Percentiles rank a stretch among this genome's conserved stretches.
phyloP scores from a whole-genome alignment of 1,140 invertebrate species.

The Gerris buenoi region DNA sequence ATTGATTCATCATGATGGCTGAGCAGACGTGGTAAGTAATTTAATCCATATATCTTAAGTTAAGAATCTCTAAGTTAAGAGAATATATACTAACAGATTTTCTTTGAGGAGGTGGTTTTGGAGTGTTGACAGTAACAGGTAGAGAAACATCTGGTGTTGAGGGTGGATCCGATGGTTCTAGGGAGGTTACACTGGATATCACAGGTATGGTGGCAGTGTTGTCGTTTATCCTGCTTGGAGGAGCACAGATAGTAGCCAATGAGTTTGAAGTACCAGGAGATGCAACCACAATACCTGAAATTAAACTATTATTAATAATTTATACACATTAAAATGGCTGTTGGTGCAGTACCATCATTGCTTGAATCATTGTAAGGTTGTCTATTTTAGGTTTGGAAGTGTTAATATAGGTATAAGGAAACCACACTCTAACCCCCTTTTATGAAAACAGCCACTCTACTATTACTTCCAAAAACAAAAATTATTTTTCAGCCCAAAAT shows the following conservation, averaged over 20 bases:
- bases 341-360: too few species aligned
- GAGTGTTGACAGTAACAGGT: not conserved
- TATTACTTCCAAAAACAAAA: too few species aligned
- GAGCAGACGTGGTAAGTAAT: too few species aligned
- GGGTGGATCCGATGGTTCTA: not conserved
- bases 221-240: not conserved
- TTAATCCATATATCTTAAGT: too few species aligned
- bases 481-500: too few species aligned
- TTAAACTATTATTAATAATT: not conserved
- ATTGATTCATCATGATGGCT: too few species aligned
- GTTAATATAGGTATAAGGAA: too few species aligned
- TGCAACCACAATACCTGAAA: not conserved
- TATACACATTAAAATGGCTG: not conserved
- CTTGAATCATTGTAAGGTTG: too few species aligned
- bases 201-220: not conserved
- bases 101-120: not conserved
- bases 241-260: not conserved
- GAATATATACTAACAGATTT: not conserved
- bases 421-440: too few species aligned
- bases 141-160: not conserved
- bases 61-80: too few species aligned
- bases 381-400: too few species aligned
- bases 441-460: too few species aligned
- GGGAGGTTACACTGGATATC: not conserved
- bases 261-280: not conserved